Base-by-base conservation (phyloP, 2,888 invertebrate species). In the Pycnomerus fuliginosus region DNA sequence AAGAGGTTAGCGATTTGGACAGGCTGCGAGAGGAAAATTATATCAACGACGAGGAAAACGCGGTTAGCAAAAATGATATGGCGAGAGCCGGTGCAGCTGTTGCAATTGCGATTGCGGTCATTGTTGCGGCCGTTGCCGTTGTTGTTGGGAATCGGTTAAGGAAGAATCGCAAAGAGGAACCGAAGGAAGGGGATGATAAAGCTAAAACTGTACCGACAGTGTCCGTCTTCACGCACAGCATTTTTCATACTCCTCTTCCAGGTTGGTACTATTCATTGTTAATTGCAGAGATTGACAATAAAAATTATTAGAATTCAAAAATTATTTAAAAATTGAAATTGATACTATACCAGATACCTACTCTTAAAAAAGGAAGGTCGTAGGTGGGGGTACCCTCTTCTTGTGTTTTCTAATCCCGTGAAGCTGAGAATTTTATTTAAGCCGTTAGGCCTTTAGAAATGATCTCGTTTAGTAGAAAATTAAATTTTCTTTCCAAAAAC, bases 241-340 rank as follows among this genome's bases (percentile, higher is more conserved):
- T 78, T 34, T 79, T 79, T 44, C 78, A 79, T 53, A 75, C 77
- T 14, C 79, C 79, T 3, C 63, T 79, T 45, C 79, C 79, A 65
- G 79, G 79, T 79, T 67, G n/a, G n/a, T n/a, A n/a, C n/a, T n/a
- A n/a, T n/a, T n/a, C n/a, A n/a, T n/a, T n/a, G n/a, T n/a, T n/a
- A n/a, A n/a, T n/a, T n/a, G n/a, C n/a, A n/a, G n/a, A n/a, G n/a
- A n/a, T n/a, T n/a, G n/a, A n/a, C n/a, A n/a, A n/a, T n/a, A n/a
- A n/a, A n/a, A n/a, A n/a, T n/a, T n/a, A n/a, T n/a, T n/a, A n/a
- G n/a, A n/a, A n/a, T n/a, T n/a, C n/a, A n/a, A n/a, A n/a, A n/a
- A n/a, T n/a, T n/a, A n/a, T n/a, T n/a, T n/a, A n/a, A n/a, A n/a
- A n/a, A n/a, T n/a, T n/a, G n/a, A n/a, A n/a, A n/a, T n/a, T n/a